Percentiles rank a stretch among this genome's conserved stretches.
These are phyloP conservation scores for Siniperca obscura DNA, from an alignment of 2,797 vertebrate genomes.

Conservation along the genomic window DNA sequence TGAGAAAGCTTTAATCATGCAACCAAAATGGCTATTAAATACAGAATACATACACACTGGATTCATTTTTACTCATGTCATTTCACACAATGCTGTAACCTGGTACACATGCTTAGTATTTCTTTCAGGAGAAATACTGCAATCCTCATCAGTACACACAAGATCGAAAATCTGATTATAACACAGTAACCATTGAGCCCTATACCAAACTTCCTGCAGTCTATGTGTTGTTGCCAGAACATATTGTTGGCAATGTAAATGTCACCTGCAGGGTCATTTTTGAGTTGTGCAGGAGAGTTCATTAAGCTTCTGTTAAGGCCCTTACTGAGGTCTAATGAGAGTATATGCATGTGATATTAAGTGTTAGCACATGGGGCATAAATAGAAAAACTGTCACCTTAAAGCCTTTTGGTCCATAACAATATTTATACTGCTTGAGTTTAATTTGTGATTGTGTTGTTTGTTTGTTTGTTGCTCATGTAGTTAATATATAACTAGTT, in stretches of 20 bases:
- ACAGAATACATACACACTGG: conserved; percentile 6
- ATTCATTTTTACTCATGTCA: background rate
- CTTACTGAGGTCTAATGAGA: background rate
- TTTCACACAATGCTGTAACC: background rate
- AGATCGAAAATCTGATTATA: background rate
- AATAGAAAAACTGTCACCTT: background rate
- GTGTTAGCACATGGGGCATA: too few relatives aligned
- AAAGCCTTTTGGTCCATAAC: background rate
- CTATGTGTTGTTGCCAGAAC: background rate
- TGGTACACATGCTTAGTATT: background rate
- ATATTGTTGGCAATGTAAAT: background rate
- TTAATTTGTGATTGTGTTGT: background rate
- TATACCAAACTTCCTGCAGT: background rate
- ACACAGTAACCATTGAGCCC: background rate
- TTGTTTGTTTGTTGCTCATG: background rate
- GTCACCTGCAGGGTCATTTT: background rate
- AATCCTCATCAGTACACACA: background rate
- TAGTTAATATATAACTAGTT: background rate
- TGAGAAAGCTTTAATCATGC: background rate
- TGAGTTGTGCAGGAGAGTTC: too few relatives aligned
- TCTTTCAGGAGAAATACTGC: background rate
- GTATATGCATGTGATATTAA: background rate
- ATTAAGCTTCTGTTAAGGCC: background rate
- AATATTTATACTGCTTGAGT: background rate
- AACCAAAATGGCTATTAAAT: background rate